Percentiles rank a stretch among this genome's conserved stretches.
These are phyloP conservation scores for Clarias platycephalus DNA, from an alignment of 2,797 vertebrate genomes.

Conservation along the genomic window DNA sequence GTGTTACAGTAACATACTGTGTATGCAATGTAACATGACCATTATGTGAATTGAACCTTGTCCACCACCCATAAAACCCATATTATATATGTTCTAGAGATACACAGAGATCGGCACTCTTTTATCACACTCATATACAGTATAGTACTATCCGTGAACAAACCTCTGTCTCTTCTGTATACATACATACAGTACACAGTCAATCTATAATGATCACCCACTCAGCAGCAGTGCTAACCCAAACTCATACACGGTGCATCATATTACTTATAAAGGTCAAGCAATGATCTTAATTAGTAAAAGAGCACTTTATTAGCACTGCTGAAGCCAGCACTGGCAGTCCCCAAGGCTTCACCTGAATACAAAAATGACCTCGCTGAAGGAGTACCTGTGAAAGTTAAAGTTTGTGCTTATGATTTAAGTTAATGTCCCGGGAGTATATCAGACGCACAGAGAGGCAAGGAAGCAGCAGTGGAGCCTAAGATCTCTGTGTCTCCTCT, in stretches of 20 bases:
- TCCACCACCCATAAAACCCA: background rate
- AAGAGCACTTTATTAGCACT: constrained; percentile 41
- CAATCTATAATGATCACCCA: background rate
- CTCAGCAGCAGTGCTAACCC: background rate
- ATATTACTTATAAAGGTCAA: constrained; percentile 18
- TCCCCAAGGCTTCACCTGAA: constrained; percentile 36
- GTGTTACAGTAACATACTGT: background rate
- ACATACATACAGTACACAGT: background rate
- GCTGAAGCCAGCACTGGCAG: constrained; percentile 21
- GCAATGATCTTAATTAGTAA: constrained; percentile 41
- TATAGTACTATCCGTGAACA: background rate
- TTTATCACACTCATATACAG: background rate
- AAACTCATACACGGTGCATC: constrained; percentile 15
- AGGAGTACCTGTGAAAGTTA: constrained; percentile 9
- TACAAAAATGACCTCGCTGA: constrained; percentile 21
- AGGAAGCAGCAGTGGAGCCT: constrained; percentile 16
- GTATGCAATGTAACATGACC: too few species aligned
- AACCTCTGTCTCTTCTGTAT: background rate
- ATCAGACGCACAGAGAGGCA: background rate
- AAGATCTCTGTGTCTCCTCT: constrained; percentile 9
- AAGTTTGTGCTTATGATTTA: constrained; percentile 9
- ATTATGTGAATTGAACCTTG: background rate
- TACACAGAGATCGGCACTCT: background rate
- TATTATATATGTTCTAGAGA: background rate
- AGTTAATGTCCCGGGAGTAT: constrained; percentile 25